Percentiles rank a stretch among this genome's conserved stretches.
These are phyloP conservation scores for Crenuchus spilurus DNA, from an alignment of 2,797 vertebrate species.

Conservation along the genomic window DNA sequence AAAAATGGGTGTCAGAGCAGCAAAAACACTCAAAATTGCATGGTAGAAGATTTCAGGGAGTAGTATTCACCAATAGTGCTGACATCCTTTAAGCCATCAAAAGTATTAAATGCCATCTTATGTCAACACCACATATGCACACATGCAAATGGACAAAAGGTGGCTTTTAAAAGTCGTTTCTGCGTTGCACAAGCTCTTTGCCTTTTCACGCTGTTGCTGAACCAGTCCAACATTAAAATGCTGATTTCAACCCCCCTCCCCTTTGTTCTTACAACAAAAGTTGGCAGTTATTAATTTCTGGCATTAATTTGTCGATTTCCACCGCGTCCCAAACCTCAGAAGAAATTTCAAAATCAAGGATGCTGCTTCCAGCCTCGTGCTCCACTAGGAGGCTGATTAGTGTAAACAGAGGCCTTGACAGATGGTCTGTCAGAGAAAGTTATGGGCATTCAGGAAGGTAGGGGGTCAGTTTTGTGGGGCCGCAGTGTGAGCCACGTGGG, in stretches of 20 bases:
- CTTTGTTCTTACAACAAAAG: slow-evolving; percentile 37
- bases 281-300: slow-evolving; percentile 45
- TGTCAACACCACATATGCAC: background rate
- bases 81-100: background rate
- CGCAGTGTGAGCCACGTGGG: background rate
- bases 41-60: background rate
- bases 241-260: background rate
- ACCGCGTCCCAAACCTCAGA: slow-evolving; percentile 34
- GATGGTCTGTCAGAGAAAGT: slow-evolving; percentile 26
- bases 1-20: background rate
- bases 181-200: slow-evolving; percentile 14
- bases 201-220: background rate
- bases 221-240: slow-evolving; percentile 18
- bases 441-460: background rate
- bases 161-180: slow-evolving; percentile 13
- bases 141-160: slow-evolving; percentile 15
- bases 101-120: background rate
- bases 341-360: slow-evolving; percentile 44
- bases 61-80: background rate
- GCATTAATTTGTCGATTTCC: slow-evolving; percentile 23
- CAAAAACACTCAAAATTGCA: background rate
- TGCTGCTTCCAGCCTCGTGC: slow-evolving; percentile 17
- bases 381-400: slow-evolving; percentile 18
- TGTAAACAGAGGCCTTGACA: slow-evolving; percentile 19
- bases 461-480: background rate